Evolutionary conservation across 2,797 vertebrate genomes (phyloP).

Genomic region (Melanogrammus aeglefinus): DNA sequence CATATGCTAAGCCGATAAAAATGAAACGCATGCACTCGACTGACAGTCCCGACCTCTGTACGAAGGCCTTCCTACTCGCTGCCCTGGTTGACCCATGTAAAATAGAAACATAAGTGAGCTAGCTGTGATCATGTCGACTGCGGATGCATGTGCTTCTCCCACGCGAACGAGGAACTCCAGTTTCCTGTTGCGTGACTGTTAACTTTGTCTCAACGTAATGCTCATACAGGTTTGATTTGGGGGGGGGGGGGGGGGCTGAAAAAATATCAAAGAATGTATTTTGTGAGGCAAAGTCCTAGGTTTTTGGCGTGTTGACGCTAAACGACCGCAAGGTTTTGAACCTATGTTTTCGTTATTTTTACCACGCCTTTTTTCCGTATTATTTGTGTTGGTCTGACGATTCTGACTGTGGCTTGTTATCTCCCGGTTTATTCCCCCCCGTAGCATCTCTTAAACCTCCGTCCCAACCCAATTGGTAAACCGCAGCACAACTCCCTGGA

Average conservation of each 20-base stretch:
- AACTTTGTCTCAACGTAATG: conserved; percentile 60
- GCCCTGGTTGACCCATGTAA: conserved; percentile 63
- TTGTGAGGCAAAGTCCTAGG: conserved; percentile 55
- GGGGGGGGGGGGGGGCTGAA: not conserved
- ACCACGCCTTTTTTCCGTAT: conserved; percentile 28
- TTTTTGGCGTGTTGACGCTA: conserved; percentile 56
- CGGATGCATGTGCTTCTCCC: conserved; percentile 67
- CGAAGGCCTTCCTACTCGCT: conserved; percentile 64
- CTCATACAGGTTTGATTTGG: conserved; percentile 54
- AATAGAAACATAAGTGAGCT: conserved; percentile 27
- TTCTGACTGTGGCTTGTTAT: conserved; percentile 41
- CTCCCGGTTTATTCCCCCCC: conserved; percentile 15
- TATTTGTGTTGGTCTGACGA: conserved; percentile 7
- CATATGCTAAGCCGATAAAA: conserved; percentile 52
- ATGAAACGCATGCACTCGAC: conserved; percentile 70
- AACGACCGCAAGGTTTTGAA: conserved; percentile 39
- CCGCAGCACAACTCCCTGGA: not conserved
- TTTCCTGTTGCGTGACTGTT: conserved; percentile 61
- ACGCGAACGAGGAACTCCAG: conserved; percentile 43
- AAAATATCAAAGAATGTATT: conserved; percentile 71
- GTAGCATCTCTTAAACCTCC: conserved; percentile 50
- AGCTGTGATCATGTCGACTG: conserved; percentile 51
- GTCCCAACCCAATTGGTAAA: not conserved
- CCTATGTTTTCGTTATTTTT: conserved; percentile 21
- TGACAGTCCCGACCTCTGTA: conserved; percentile 58